A percentile compares a stretch with the other conserved stretches of the same genome.
Evolutionary conservation across 2,797 vertebrate genomes (phyloP).

Genomic region (Epinephelus awoara): DNA sequence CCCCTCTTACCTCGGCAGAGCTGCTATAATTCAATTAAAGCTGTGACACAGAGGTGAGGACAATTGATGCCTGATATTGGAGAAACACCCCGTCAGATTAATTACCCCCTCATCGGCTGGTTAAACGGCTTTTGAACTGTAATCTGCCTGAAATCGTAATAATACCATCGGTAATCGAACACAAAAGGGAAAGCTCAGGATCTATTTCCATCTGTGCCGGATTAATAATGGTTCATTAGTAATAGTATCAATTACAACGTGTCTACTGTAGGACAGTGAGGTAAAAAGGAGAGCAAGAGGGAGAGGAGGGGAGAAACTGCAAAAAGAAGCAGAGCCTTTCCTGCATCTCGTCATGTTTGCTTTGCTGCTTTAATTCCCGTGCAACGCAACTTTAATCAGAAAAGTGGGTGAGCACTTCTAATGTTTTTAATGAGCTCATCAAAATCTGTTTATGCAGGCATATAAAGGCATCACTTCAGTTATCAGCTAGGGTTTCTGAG

Average conservation of each 20-base stretch:
- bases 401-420: constrained; percentile 60
- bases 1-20: constrained; percentile 51
- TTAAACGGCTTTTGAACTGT: constrained; percentile 70
- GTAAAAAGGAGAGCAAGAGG: constrained; percentile 17
- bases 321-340: constrained; percentile 8
- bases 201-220: constrained; percentile 62
- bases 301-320: background rate
- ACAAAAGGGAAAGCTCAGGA: constrained; percentile 64
- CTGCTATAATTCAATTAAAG: constrained; percentile 78
- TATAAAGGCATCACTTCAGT: constrained; percentile 18
- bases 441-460: constrained; percentile 43
- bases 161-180: constrained; percentile 70
- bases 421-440: constrained; percentile 60
- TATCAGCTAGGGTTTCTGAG: constrained; percentile 9
- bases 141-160: constrained; percentile 78
- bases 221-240: constrained; percentile 77
- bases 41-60: constrained; percentile 73
- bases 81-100: constrained; percentile 67
- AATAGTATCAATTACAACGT: constrained; percentile 58
- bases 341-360: constrained; percentile 34
- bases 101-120: constrained; percentile 68
- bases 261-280: constrained; percentile 49
- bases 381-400: constrained; percentile 68
- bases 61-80: constrained; percentile 68
- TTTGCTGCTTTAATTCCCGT: constrained; percentile 41